These are phyloP conservation scores for Boulengeromyrus knoepffleri DNA, from an alignment of 2,113 vertebrate species.

Conservation along the genomic window DNA sequence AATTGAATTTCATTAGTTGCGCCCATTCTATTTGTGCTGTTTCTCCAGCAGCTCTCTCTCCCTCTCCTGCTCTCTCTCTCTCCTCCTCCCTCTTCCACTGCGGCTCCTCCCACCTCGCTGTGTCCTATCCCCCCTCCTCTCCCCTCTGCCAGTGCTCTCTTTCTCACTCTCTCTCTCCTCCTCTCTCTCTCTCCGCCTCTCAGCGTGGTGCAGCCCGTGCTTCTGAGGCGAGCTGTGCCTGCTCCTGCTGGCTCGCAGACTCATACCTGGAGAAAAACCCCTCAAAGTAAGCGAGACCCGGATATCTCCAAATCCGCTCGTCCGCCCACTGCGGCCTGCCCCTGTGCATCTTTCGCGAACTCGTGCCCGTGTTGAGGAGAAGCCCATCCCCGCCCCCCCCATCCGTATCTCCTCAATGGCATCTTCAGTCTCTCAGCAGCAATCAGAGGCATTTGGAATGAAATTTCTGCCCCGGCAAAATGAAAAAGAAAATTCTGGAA, in stretches of 20 bases:
- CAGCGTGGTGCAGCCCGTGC: constrained; percentile 36
- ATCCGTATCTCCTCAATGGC: constrained; percentile 47
- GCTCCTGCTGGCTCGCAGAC: constrained; percentile 41
- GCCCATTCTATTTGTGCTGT: constrained; percentile 26
- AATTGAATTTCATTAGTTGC: constrained; percentile 40
- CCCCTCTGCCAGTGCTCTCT: background rate
- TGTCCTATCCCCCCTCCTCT: background rate
- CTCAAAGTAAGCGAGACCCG: constrained; percentile 48
- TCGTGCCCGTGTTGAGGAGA: constrained; percentile 25
- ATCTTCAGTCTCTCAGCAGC: constrained; percentile 41
- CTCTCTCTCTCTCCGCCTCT: constrained; percentile 26
- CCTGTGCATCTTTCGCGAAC: background rate
- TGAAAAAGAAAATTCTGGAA: constrained; percentile 48
- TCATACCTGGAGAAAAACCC: constrained; percentile 40
- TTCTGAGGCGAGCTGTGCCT: constrained; percentile 39
- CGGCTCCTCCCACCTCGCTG: constrained; percentile 13
- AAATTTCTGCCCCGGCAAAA: constrained; percentile 54
- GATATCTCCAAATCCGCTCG: constrained; percentile 37
- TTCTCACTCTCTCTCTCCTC: constrained; percentile 10
- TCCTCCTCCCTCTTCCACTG: constrained; percentile 24
- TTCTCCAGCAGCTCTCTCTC: constrained; percentile 20
- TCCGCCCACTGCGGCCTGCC: constrained; percentile 6
- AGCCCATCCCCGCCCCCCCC: constrained; percentile 27
- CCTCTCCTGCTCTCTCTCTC: constrained; percentile 31
- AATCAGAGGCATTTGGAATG: constrained; percentile 52